Conservation (phyloP, 1,140 invertebrate genomes). For the Drosophila subpulchrella region DNA sequence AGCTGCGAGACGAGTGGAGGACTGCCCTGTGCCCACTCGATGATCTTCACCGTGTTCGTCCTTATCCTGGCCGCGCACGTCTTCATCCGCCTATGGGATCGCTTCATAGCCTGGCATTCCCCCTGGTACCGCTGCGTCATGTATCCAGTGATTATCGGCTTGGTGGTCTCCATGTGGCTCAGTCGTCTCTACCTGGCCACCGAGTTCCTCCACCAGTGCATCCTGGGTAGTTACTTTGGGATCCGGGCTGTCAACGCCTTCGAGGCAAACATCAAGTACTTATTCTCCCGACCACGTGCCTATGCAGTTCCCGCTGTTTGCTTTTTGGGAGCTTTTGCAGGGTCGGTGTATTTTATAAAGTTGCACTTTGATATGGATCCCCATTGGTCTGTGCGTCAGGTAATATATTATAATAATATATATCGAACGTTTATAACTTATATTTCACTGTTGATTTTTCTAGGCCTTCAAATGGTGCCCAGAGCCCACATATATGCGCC, state of each 20-base stretch:
- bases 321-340: slow-evolving; percentile 31
- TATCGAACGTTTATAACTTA: background rate
- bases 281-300: slow-evolving; percentile 18
- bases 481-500: slow-evolving; percentile 66
- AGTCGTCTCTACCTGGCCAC: slow-evolving; percentile 72
- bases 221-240: slow-evolving; percentile 54
- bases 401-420: slow-evolving; percentile 5
- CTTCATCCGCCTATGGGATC: slow-evolving; percentile 27
- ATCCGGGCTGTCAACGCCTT: slow-evolving; percentile 29
- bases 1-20: slow-evolving; percentile 76
- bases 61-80: slow-evolving; percentile 37
- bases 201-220: slow-evolving; percentile 78
- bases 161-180: slow-evolving; percentile 57
- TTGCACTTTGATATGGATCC: slow-evolving; percentile 59
- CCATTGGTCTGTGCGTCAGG: slow-evolving; percentile 78
- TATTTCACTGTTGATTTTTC: background rate
- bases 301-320: slow-evolving; percentile 24
- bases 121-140: background rate
- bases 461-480: slow-evolving; percentile 81
- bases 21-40: slow-evolving; percentile 66
- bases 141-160: background rate
- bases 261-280: slow-evolving; percentile 17
- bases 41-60: slow-evolving; percentile 49
- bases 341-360: slow-evolving; percentile 64
- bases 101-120: background rate